Evolutionary conservation across 2,797 vertebrate genomes (phyloP), one percentile per base, ranked within the genome.

Genomic region (Catostomus latipinnis): DNA sequence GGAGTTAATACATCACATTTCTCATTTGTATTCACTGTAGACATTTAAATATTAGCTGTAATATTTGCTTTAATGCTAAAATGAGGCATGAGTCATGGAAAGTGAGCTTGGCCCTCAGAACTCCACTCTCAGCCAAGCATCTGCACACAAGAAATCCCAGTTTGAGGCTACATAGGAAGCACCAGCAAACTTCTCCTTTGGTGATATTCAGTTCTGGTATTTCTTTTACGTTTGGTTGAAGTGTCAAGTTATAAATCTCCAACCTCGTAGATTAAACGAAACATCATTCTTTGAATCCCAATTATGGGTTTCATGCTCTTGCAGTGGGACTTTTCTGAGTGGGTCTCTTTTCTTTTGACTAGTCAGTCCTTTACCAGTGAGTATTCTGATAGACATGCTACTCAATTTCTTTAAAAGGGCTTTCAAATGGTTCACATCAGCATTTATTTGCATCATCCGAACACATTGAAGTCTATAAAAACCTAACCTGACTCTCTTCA

Each of bases 81-180:
- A 58, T 14, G 58, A 62, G 58, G 48, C 18, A 62, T 62, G 71
- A 74, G 53, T 50, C 50, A 69, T 60, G 22, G 12, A 57, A 50
- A 14, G 11, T 52, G 9, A 63, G 22, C 78, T 75, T 13, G n/a
- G 12, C 52, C n/a, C 45, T 22, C 34, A 87, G 82, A 80, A 63
- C 11, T 84, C 82, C 2, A 14, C 45, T 66, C 62, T 85, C 58
- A 84, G 82, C 60, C 84, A 87, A n/a, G 54, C 58, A 46, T 80
- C 86, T 49, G 53, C 1, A 66, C n/a, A 49, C 9, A 53, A 45
- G n/a, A 74, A 77, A 48, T 82, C 46, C 48, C 14, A 2, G 8
- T 45, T 84, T 11, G 56, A 81, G 22, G 78, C 67, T 61, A 82
- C 46, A 48, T 85, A 81, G 81, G 75, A 78, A 12, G 84, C 82